Evolutionary conservation across 1,140 invertebrate genomes (phyloP), one percentile per base, ranked within the genome.

Genomic region (Mizuhopecten yessoensis): DNA sequence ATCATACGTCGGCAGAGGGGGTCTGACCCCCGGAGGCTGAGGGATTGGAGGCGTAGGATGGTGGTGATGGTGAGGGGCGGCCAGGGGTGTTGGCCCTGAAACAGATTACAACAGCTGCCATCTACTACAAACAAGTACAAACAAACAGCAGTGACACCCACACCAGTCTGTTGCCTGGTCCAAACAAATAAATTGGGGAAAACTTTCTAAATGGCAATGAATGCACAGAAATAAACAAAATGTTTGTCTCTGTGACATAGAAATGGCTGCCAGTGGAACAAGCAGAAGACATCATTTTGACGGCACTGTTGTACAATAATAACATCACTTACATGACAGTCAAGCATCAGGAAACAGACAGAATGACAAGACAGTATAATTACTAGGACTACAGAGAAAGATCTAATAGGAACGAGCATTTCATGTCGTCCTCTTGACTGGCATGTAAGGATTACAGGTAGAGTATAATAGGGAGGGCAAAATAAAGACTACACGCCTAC

Each of bases 1-100:
- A 92, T 95, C 94, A 92, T 96, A 96, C 11, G 96, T 94, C 89
- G 96, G 96, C 86, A 96, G 94, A 36, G 95, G 95, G 33, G 95
- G 96, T 36, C 95, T 91, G 88, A 90, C 90, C 57, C 57, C 57
- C 92, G 87, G 75, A 88, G 91, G 89, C 88, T 92, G 91, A 88
- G 91, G 89, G 29, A 88, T 75, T 42, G 91, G 91, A 87, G 75
- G 92, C 91, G 49, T 86, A 45, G 34, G 90, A 87, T 89, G 92
- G 92, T 49, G 57, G 57, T 88, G 86, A 90, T 49, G 57, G 57
- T 88, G 86, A 90, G 89, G 87, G 57, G 86, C 33, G 49, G 75
- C 86, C 86, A 88, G 89, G 86, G 88, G 36, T 39, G 36, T 39
- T 39, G 36, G 86, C 90, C 57, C 90, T 86, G 88, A 86, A 90